Percentiles rank a stretch among this genome's conserved stretches.
Evolutionary conservation across 2,113 vertebrate species (phyloP).

Genomic region (Typhlomys cinereus): DNA sequence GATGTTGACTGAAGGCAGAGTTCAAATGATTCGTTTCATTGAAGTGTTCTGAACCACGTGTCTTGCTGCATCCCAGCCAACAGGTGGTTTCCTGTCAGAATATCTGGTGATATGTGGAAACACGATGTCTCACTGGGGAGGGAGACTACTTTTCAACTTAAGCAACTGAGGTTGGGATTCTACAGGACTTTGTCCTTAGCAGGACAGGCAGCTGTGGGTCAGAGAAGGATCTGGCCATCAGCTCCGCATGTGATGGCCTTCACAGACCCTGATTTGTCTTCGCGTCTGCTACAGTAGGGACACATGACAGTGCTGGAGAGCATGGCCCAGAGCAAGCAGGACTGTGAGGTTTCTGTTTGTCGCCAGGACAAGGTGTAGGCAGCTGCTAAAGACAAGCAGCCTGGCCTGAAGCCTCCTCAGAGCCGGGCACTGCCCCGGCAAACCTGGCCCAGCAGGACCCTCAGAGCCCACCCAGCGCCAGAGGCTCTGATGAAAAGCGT

Average conservation of each 20-base stretch:
- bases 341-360: not conserved
- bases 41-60: not conserved
- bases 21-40: not conserved
- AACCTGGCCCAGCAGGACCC: not conserved
- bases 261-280: not conserved
- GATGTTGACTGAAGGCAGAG: not conserved
- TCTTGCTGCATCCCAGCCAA: not conserved
- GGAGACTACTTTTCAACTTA: not conserved
- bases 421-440: not conserved
- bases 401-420: not conserved
- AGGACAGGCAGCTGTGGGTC: not conserved
- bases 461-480: not conserved
- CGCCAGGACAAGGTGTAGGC: not conserved
- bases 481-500: not conserved
- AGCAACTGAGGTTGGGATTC: not conserved
- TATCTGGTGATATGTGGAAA: not conserved
- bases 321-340: not conserved
- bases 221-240: not conserved
- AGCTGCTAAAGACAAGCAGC: constrained; percentile 4
- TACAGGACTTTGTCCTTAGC: not conserved
- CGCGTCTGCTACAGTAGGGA: not conserved
- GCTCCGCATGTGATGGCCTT: not conserved
- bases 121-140: not conserved
- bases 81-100: not conserved
- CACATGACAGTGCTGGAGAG: not conserved